Base-by-base conservation (phyloP, 2,888 invertebrate species). In the Noctuana brunneofusca region DNA sequence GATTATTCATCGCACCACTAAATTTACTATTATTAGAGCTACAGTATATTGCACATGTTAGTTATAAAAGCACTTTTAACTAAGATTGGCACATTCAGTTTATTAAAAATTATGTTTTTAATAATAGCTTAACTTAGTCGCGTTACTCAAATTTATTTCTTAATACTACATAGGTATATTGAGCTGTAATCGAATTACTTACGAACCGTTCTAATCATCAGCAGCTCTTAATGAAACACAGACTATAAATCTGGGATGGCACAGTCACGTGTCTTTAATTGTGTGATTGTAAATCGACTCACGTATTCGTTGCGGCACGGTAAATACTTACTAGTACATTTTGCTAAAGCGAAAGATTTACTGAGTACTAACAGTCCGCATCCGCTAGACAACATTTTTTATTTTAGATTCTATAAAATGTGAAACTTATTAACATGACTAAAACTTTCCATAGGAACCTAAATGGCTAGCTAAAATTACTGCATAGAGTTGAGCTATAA, bases 231-330 rank as follows among this genome's bases (percentile, higher is more conserved):
- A 60, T 54, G 53, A 54, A 60, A 60, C 60, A 49, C 49, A 53
- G 32, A 46, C 74, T 73, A 66, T 68, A 68, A 68, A 70, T 62
- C 55, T 41, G 24, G 41, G 56, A 48, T 63, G 38, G 62, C 66
- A 71, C 69, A 75, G 75, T 75, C 76, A 79, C 76, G 78, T 76
- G 73, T 72, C 68, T 68, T 72, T 80, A 81, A 81, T 79, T 80
- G 76, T 69, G 69, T 68, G 62, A 78, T 83, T 79, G 69, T 66
- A 74, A 81, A 79, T 75, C 80, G 64, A 69, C 69, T 74, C 83
- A 83, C 81, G 81, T 83, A 75, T 69, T 69, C 68, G 68, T 65
- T 67, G 71, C 71, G 71, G 70, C 71, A 76, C 75, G 72, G 77
- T 75, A 77, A 81, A 78, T 78, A 48, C 16, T 22, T 22, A 48